Base-by-base conservation (phyloP, 2,888 invertebrate species). In the Latrodectus elegans region DNA sequence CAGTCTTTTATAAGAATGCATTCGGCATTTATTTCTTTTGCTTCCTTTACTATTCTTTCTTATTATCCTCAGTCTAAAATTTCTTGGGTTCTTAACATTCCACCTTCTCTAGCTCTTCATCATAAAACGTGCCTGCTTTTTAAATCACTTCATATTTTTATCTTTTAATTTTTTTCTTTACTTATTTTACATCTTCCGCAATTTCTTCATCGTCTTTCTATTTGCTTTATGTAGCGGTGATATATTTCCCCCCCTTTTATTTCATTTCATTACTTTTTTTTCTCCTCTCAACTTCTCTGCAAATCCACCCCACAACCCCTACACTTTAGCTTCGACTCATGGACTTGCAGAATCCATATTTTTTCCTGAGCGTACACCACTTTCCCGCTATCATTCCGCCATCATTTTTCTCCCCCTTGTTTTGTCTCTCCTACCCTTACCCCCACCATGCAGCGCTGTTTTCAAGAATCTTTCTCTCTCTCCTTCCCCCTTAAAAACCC, bases 71-170 rank as follows among this genome's bases (percentile, higher is more conserved):
- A 53, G 51, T 26, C 49, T 38, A 72, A 77, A 84, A 53, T 77
- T 77, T 77, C 77, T 64, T 26, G 84, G 70, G 76, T 76, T 83
- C 76, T 76, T 76, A 83, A 76, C 75, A 84, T 76, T 77, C 77
- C 52, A 71, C 26, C 70, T 70, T 26, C 60, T 15, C 60, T n/a
- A 60, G 12, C 60, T 60, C 53, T 68, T 64, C 65, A 76, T 84
- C 84, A 76, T 77, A 84, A 84, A 77, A 84, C 77, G 84, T 77
- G 77, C 84, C 71, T 65, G 72, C 72, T 84, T 84, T 84, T 84
- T 84, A 84, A 84, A 84, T 84, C 84, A 84, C 75, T 84, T 77
- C 84, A 84, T 77, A 83, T 76, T 75, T 75, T 70, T 68, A 17
- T 38, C 60, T 49, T 17, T 70, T 70, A 76, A 64, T 38, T 71